Percentiles rank a stretch among this genome's conserved stretches.
These are phyloP conservation scores for Chelonus formosanus DNA, from an alignment of 2,888 invertebrate species.

Conservation along the genomic window DNA sequence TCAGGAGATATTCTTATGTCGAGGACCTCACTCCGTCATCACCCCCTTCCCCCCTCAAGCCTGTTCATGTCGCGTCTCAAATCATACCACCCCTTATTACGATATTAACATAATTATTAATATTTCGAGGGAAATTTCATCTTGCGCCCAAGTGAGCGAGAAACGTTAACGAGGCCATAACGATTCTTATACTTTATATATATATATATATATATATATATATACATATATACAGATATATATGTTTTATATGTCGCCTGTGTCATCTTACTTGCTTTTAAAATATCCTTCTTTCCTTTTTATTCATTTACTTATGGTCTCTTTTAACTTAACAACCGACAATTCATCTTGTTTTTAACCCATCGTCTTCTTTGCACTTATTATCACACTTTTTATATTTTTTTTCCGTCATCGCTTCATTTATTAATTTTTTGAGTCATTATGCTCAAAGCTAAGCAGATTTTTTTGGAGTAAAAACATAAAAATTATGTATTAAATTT, in stretches of 20 bases:
- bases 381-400: too few relatives aligned
- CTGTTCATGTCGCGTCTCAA: constrained; percentile 17
- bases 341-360: constrained; percentile 24
- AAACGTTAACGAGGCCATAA: constrained; percentile 46
- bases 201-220: too few relatives aligned
- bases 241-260: constrained; percentile 29
- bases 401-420: too few relatives aligned
- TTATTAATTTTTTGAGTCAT: too few relatives aligned
- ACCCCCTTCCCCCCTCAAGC: constrained; percentile 2
- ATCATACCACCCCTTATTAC: constrained; percentile 51
- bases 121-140: constrained; percentile 47
- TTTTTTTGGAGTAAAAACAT: too few relatives aligned
- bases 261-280: constrained; percentile 27
- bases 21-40: constrained; percentile 47
- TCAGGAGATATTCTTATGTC: constrained; percentile 62
- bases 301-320: constrained; percentile 18
- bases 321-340: neutral
- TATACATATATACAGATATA: too few relatives aligned
- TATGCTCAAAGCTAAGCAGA: too few relatives aligned
- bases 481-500: too few relatives aligned
- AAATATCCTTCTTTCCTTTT: constrained; percentile 26
- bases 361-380: neutral
- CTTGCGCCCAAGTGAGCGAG: constrained; percentile 40
- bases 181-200: constrained; percentile 28
- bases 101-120: constrained; percentile 63